A percentile compares a stretch with the other conserved stretches of the same genome.
These are phyloP conservation scores for Campylorhamphus procurvoides DNA, from an alignment of 2,113 vertebrate genomes.

Conservation along the genomic window DNA sequence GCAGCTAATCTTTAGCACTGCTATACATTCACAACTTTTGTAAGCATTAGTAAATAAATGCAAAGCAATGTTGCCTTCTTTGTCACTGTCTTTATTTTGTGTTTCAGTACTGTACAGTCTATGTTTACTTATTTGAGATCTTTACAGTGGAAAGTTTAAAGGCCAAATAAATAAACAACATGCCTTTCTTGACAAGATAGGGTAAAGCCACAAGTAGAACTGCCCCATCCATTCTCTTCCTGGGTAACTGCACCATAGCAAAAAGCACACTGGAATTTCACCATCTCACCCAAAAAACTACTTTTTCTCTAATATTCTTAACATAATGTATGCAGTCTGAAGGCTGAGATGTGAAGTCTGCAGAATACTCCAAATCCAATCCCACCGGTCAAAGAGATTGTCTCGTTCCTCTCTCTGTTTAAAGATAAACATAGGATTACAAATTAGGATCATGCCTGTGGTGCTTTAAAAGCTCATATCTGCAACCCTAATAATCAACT, in stretches of 20 bases:
- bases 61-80: not conserved
- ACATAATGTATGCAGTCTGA: not conserved
- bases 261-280: not conserved
- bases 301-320: not conserved
- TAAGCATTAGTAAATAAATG: conserved; percentile 38
- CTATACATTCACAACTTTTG: not conserved
- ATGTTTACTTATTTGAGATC: not conserved
- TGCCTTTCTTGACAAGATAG: not conserved
- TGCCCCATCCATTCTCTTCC: not conserved
- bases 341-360: not conserved
- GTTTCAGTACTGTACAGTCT: not conserved
- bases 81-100: not conserved
- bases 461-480: not conserved
- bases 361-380: not conserved
- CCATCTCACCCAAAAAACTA: not conserved
- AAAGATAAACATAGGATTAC: not conserved
- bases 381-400: not conserved
- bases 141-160: not conserved
- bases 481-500: not conserved
- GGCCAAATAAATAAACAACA: not conserved
- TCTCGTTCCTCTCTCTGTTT: not conserved
- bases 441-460: not conserved
- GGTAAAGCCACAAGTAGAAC: not conserved
- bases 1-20: not conserved
- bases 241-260: not conserved